These are phyloP conservation scores for Erebia aethiops DNA, from an alignment of 2,888 invertebrate species.

Conservation along the genomic window DNA sequence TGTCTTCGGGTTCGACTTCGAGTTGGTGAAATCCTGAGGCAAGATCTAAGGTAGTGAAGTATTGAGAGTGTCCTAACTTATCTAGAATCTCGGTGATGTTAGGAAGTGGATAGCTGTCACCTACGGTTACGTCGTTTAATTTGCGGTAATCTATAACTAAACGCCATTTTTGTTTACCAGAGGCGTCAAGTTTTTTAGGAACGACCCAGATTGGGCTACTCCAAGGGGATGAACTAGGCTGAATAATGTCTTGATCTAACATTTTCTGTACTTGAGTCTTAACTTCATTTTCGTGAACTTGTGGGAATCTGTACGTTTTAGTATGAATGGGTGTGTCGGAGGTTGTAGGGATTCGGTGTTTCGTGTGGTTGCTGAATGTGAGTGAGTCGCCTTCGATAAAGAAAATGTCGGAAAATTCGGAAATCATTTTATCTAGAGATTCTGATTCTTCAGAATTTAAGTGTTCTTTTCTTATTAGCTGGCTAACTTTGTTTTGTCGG, in stretches of 20 bases:
- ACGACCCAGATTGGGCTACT: constrained; percentile 43
- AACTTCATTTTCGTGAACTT: constrained; percentile 47
- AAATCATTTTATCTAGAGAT: constrained; percentile 33
- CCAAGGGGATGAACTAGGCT: constrained; percentile 42
- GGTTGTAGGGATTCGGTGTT: constrained; percentile 46
- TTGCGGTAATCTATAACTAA: no score
- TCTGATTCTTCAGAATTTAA: constrained; percentile 35
- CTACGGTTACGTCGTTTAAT: no score
- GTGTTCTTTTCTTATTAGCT: constrained; percentile 36
- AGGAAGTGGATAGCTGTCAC: no score
- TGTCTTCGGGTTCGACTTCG: constrained; percentile 7
- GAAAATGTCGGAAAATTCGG: constrained; percentile 42
- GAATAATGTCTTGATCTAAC: constrained; percentile 44
- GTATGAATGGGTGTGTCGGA: constrained; percentile 45
- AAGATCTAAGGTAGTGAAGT: constrained; percentile 29
- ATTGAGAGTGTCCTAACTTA: constrained; percentile 38
- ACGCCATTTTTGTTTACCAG: constrained; percentile 36
- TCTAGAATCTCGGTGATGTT: constrained; percentile 23
- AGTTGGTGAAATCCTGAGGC: constrained; percentile 28
- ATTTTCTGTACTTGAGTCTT: constrained; percentile 43
- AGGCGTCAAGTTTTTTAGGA: constrained; percentile 43
- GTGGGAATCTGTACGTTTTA: constrained; percentile 49
- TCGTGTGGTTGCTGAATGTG: constrained; percentile 44
- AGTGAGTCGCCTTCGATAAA: constrained; percentile 40
- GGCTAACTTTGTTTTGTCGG: constrained; percentile 32